phyloP scores from a whole-genome alignment of 2,888 invertebrate species.

The Apotomis capreana region DNA sequence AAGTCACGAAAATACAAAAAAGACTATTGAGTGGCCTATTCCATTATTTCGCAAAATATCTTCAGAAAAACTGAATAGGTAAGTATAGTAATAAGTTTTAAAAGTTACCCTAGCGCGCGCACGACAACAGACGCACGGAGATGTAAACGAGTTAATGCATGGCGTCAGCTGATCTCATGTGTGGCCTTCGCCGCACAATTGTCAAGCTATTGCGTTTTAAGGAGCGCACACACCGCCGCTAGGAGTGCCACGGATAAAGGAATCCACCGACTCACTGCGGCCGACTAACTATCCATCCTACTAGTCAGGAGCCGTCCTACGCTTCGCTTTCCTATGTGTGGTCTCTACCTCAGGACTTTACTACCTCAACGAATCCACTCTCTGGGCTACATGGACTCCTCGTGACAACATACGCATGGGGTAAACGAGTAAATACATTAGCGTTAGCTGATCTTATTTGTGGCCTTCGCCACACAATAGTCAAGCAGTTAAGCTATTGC shows the following conservation, averaged over 20 bases:
- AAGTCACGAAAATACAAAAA: too few species aligned
- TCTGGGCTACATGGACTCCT: too few species aligned
- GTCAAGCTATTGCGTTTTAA: conserved; percentile 61
- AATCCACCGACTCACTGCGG: background rate
- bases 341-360: too few species aligned
- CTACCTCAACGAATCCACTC: too few species aligned
- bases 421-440: conserved; percentile 18
- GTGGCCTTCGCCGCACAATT: conserved; percentile 76
- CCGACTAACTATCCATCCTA: too few species aligned
- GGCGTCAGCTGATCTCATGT: conserved; percentile 52
- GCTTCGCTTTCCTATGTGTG: too few species aligned
- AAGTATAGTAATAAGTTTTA: too few species aligned
- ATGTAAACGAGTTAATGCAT: conserved; percentile 23
- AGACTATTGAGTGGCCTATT: too few species aligned
- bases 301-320: too few species aligned
- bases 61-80: too few species aligned
- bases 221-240: conserved; percentile 58
- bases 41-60: too few species aligned
- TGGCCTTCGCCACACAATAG: conserved; percentile 76
- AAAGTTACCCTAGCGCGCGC: background rate
- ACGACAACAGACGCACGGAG: conserved; percentile 5
- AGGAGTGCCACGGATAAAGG: conserved; percentile 36
- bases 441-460: conserved; percentile 52
- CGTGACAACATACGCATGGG: conserved; percentile 2
- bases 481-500: conserved; percentile 60